Evolutionary conservation across 2,113 vertebrate genomes (phyloP).

Genomic region (Heterotis niloticus): DNA sequence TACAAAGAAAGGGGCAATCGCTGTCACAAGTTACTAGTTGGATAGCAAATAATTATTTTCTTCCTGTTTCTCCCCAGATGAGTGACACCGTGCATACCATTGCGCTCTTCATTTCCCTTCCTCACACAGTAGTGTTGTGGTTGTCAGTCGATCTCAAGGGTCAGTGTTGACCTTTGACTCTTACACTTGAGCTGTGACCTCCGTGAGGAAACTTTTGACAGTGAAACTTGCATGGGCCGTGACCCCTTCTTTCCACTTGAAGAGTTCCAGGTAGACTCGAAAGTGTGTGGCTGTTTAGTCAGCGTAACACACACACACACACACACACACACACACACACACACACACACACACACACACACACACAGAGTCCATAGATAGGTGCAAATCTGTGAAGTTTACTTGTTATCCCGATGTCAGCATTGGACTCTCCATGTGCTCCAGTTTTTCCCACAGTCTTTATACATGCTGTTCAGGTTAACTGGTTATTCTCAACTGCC

Average conservation of each 20-base stretch:
- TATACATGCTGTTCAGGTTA: no score
- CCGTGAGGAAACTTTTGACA: neutral
- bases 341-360: no score
- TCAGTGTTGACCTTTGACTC: conserved; percentile 21
- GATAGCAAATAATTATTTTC: neutral
- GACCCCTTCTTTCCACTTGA: conserved; percentile 25
- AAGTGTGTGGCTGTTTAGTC: neutral
- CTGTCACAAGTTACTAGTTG: neutral
- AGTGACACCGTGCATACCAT: neutral
- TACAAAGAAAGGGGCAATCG: neutral
- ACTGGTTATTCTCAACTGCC: no score
- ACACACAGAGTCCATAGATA: no score
- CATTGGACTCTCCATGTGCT: no score
- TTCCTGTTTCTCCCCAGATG: neutral
- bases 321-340: no score
- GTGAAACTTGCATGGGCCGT: conserved; percentile 6
- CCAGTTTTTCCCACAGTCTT: no score
- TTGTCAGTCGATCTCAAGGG: conserved; percentile 16
- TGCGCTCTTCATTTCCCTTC: neutral
- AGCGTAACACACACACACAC: no score
- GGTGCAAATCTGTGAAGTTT: no score
- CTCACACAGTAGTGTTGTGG: neutral
- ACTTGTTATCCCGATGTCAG: no score
- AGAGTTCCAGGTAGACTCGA: neutral
- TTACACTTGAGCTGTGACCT: conserved; percentile 33